Conservation (phyloP, 2,797 vertebrate genomes). For the Sphenodon punctatus region DNA sequence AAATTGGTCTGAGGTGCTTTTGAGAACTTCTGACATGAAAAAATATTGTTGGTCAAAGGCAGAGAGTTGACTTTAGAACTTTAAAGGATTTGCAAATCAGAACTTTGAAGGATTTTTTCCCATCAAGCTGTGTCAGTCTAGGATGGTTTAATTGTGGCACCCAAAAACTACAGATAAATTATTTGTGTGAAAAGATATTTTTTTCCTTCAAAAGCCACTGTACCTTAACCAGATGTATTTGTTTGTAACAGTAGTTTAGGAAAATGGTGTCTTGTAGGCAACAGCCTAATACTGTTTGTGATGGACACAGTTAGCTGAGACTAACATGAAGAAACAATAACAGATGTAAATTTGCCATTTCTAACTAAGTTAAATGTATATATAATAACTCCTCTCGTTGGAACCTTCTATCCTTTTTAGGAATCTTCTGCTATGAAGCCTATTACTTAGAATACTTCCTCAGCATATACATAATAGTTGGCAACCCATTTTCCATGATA, state of each 20-base stretch:
- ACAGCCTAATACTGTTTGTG: too few species aligned
- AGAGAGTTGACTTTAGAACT: too few species aligned
- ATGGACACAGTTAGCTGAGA: not conserved
- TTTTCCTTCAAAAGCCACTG: not conserved
- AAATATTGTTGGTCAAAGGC: too few species aligned
- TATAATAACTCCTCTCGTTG: not conserved
- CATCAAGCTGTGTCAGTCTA: too few species aligned
- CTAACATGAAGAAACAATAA: not conserved
- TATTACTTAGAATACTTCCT: not conserved
- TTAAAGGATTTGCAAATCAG: too few species aligned
- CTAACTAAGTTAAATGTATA: not conserved
- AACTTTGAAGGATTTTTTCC: too few species aligned
- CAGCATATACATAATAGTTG: not conserved
- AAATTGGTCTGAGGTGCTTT: too few species aligned
- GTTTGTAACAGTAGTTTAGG: not conserved
- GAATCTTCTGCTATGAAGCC: not conserved
- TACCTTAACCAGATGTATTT: not conserved
- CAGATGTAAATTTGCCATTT: not conserved
- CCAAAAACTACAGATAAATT: not conserved
- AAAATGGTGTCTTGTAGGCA: rapidly evolving
- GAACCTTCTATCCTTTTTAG: not conserved
- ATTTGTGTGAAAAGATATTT: not conserved
- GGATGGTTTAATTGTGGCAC: not conserved
- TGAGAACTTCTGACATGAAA: too few species aligned
- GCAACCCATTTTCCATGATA: not conserved